Base-by-base conservation (phyloP, 1,140 invertebrate species). In the Frieseomelitta varia region DNA sequence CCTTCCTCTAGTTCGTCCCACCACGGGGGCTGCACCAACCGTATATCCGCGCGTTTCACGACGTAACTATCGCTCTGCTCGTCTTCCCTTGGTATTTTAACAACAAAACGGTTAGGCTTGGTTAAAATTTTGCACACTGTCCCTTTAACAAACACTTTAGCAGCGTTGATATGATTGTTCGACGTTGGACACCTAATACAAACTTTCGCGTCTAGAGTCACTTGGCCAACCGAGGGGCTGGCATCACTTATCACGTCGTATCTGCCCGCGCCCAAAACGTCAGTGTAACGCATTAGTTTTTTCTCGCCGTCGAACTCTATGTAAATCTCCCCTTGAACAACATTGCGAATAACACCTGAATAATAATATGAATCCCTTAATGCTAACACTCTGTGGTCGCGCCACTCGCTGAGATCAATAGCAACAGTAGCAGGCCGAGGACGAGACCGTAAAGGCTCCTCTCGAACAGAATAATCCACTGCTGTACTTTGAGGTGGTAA, bases 21-120 rank as follows among this genome's bases (percentile, higher is more conserved):
- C 99, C 99, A 99, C 0, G 99, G 99, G 21, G 98, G 98, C 91
- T 97, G 96, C 78, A 99, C 93, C 3, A 99, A 96, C n/a, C 99
- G 96, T 61, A 99, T 94, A 93, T 99, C 98, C 2, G 98, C 98
- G 55, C 99, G 95, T 90, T 97, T 97, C 74, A 98, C 97, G 86
- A 96, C 95, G 83, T 94, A 94, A 88, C 94, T 93, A 39, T 93
- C 93, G 94, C 88, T 94, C 91, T 90, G 92, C 86, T 94, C 94
- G 34, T 92, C 93, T 30, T 95, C 94, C 76, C 93, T 94, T 10
- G 95, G 95, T 84, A 98, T 96, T 93, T 96, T 96, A 39, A 99
- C 97, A 81, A 97, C 95, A 95, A 98, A 99, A 91, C 97, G 96
- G 85, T 97, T 96, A 65, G 97, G 96, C 85, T 95, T 97, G 91